Evolutionary conservation across 2,113 vertebrate species (phyloP), one percentile per base, ranked within the genome.

Genomic region (Chunga burmeisteri): DNA sequence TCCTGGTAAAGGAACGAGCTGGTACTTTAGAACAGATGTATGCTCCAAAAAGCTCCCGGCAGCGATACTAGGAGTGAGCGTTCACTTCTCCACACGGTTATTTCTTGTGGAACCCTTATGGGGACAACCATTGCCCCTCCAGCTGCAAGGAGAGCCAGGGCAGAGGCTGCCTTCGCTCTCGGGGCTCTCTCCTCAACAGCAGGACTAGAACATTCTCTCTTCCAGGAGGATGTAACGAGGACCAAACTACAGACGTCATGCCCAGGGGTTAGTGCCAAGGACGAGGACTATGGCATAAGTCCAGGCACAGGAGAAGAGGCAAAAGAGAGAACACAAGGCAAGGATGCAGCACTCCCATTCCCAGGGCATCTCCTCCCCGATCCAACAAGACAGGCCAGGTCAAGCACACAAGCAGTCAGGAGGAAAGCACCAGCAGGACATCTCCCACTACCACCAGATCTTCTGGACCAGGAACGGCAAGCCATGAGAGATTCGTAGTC

Each of bases 211-310:
- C 42, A 10, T 32, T 36, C 59, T 53, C 14, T 55, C 16, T 53
- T 38, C 59, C 34, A 38, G 23, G 16, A 61, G 49, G 53, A 21
- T 7, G 23, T 7, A 61, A 61, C 7, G 2, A n/a, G 23, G 46
- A 47, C 14, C 34, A 53, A 42, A 49, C 7, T 7, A n/a, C 16
- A 70, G 38, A 47, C 7, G 0, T 32, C 6, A 1, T 16, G 19
- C 52, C 30, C 22, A 30, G 38, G 1, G 1, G 3, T 29, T 23
- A 67, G 61, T 8, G 27, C 32, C 66, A 53, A 80, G 30, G 46
- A 46, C 0, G 2, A 42, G 47, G 49, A 56, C 21, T 14, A 10
- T 1, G 2, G 40, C 21, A 9, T 1, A 4, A 71, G 21, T 22
- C 49, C 55, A 16, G 26, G 26, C 49, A 12, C 12, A 29, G 55